Percentiles rank a stretch among this genome's conserved stretches.
phyloP scores from a whole-genome alignment of 2,888 invertebrate species.

The Nesidiocoris tenuis region DNA sequence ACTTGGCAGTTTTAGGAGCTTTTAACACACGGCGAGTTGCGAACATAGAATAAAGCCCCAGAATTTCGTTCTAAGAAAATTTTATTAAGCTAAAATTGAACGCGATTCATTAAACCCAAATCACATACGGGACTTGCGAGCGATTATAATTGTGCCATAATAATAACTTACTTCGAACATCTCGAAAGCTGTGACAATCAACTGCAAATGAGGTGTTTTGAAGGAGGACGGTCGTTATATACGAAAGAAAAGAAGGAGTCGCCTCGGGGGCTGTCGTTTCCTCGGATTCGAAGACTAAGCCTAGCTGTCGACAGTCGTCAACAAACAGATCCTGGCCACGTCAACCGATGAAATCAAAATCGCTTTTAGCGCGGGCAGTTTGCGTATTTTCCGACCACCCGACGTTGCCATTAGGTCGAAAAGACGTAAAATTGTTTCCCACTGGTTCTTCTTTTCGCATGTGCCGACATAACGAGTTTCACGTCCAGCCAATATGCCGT shows the following conservation, averaged over 20 bases:
- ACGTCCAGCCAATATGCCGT: not conserved
- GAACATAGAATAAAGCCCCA: too few species aligned
- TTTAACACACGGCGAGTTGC: too few species aligned
- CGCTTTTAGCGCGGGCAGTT: not conserved
- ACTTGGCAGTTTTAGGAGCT: too few species aligned
- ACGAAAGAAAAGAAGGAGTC: not conserved
- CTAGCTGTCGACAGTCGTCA: too few species aligned
- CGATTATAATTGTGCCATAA: too few species aligned
- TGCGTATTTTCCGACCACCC: not conserved
- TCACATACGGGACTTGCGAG: too few species aligned
- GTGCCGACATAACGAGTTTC: not conserved
- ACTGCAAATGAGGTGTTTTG: not conserved
- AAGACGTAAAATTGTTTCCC: not conserved
- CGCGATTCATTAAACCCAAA: too few species aligned
- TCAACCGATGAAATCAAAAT: not conserved
- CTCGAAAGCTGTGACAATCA: not conserved
- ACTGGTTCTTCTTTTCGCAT: not conserved
- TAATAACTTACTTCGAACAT: not conserved
- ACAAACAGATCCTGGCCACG: not conserved
- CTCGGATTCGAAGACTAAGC: not conserved
- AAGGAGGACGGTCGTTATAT: not conserved
- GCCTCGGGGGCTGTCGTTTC: not conserved
- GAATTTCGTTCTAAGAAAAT: too few species aligned
- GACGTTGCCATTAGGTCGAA: not conserved
- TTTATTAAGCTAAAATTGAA: too few species aligned